Evolutionary conservation across 2,888 invertebrate genomes (phyloP), one percentile per base, ranked within the genome.

Genomic region (Chaitophorus viminalis): DNA sequence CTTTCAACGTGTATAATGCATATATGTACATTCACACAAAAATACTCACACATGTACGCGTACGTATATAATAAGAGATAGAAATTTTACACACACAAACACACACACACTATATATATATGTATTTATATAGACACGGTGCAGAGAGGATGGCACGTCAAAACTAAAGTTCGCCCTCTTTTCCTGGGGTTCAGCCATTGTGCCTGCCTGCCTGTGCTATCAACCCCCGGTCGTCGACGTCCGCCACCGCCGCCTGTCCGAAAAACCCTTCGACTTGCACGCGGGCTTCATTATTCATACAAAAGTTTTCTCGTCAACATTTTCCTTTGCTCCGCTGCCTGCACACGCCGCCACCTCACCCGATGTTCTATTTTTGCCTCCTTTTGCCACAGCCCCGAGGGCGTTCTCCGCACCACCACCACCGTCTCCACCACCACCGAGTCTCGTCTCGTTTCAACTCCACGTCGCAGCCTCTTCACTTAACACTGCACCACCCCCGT

Each of bases 121-220:
- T 6, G 76, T 18, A 65, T 29, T 25, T 25, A 21, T 33, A 52
- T 46, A 36, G n/a, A n/a, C n/a, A 39, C 3, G 46, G 21, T 11
- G 65, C 31, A 39, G 70, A 65, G 86, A 39, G 72, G 70, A 77
- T 76, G 81, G 87, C 87, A 87, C 87, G 87, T 87, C 87, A 87
- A 87, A 87, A 87, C 87, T 87, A 87, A 87, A 87, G 87, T 87
- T 87, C 81, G 87, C 81, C 87, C 87, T 87, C 87, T 87, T 87
- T 87, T 87, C 87, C 87, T 72, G 79, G 81, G 87, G 72, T 87
- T 87, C 87, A 79, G 87, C 87, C 79, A 81, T 87, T 87, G 87
- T 87, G 87, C 77, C 68, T 46, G 31, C 54, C 31, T 29, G 52
- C 33, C 46, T 29, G 78, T 21, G 79, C 86, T 60, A 74, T 78